phyloP scores from a whole-genome alignment of 1,140 invertebrate genomes.

The Drosophila kurseongensis region DNA sequence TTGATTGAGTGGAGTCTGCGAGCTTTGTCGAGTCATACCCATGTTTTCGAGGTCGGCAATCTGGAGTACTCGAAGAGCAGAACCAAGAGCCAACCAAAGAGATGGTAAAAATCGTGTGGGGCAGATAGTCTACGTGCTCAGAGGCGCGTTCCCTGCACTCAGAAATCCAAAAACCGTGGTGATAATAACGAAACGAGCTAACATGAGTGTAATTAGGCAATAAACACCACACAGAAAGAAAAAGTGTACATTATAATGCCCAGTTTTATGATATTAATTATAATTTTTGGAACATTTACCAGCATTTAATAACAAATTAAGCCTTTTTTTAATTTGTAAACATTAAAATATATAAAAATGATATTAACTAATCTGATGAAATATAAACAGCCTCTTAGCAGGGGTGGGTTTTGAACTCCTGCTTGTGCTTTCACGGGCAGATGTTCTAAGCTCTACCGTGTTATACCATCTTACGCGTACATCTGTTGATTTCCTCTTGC shows the following conservation, averaged over 20 bases:
- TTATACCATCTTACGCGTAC: no score
- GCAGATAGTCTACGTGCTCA: constrained; percentile 67
- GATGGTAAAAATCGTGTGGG: constrained; percentile 42
- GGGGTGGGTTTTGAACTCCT: no score
- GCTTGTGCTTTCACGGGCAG: no score
- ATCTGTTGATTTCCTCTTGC: no score
- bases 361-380: no score
- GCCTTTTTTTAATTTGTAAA: no score
- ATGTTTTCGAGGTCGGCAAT: constrained; percentile 34
- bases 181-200: constrained; percentile 45
- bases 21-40: constrained; percentile 48
- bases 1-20: constrained; percentile 32
- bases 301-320: no score
- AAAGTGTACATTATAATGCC: background rate
- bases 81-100: constrained; percentile 34
- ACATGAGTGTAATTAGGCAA: constrained; percentile 59
- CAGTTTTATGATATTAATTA: no score
- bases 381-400: no score
- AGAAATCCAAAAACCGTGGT: constrained; percentile 17
- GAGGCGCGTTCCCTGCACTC: constrained; percentile 56
- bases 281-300: no score
- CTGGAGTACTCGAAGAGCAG: constrained; percentile 41
- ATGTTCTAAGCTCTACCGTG: no score
- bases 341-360: no score
- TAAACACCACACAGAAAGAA: constrained; percentile 43